Percentiles rank a stretch among this genome's conserved stretches.
These are phyloP conservation scores for Anthopleura xanthogrammica DNA, from an alignment of 92 coral and sea anemone genomes.

Conservation along the genomic window DNA sequence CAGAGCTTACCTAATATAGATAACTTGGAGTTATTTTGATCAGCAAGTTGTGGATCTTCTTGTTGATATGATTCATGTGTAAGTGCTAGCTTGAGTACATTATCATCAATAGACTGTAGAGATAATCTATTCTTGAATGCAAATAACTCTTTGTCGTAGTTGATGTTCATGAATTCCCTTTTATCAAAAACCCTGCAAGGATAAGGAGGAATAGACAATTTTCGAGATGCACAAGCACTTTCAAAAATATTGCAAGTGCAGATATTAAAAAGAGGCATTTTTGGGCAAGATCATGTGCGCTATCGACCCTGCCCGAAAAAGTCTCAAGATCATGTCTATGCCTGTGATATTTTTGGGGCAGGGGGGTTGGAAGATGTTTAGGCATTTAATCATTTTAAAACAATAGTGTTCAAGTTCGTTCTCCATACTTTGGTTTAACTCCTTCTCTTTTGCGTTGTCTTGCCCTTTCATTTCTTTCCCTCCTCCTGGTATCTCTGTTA, in stretches of 20 bases:
- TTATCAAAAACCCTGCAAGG: constrained; percentile 79
- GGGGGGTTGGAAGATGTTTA: too few relatives aligned
- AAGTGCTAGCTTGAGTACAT: constrained; percentile 55
- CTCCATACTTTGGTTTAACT: constrained; percentile 43
- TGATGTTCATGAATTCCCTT: constrained; percentile 72
- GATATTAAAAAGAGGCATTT: too few relatives aligned
- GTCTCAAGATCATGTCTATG: too few relatives aligned
- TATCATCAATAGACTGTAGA: constrained; percentile 57
- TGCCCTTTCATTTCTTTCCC: constrained; percentile 78
- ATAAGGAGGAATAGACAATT: background rate
- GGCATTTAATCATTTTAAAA: too few relatives aligned
- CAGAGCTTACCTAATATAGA: constrained; percentile 69
- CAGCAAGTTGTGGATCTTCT: constrained; percentile 15
- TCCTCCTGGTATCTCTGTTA: constrained; percentile 84
- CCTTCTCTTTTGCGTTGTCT: constrained; percentile 71
- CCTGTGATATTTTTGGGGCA: too few relatives aligned
- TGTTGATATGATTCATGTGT: constrained; percentile 62
- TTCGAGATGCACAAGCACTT: background rate
- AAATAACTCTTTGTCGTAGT: constrained; percentile 83
- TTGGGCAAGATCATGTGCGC: too few relatives aligned
- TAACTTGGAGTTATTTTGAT: constrained; percentile 68
- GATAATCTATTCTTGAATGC: constrained; percentile 85
- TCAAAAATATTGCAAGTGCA: too few relatives aligned
- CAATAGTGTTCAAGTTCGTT: too few relatives aligned
- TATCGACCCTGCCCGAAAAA: too few relatives aligned